These are phyloP conservation scores for Trypoxylon attenuatum DNA, from an alignment of 2,888 invertebrate species.

Conservation along the genomic window DNA sequence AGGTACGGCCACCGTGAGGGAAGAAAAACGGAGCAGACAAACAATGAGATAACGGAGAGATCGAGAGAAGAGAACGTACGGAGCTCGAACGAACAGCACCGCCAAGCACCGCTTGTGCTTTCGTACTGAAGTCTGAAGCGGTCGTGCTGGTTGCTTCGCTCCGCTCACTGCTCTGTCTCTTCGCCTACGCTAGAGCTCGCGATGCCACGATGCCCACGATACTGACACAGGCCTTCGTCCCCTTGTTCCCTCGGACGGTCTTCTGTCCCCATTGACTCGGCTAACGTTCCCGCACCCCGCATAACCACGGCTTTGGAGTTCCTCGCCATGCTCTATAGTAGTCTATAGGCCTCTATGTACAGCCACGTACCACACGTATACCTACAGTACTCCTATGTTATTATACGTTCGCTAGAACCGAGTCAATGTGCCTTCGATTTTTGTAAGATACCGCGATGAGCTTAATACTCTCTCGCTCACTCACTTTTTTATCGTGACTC, in stretches of 20 bases:
- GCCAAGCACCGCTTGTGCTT: slow-evolving; percentile 8
- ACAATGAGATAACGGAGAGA: neutral
- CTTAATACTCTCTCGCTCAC: too few species aligned
- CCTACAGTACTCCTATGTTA: too few species aligned
- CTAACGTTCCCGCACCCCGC: neutral
- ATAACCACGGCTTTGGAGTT: neutral
- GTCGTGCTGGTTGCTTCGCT: too few species aligned
- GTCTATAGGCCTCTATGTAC: too few species aligned
- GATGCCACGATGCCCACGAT: neutral
- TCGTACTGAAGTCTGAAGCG: slow-evolving; percentile 6
- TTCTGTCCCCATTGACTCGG: neutral
- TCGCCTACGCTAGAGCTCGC: slow-evolving; percentile 21
- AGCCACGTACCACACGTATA: too few species aligned
- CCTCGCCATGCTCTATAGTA: neutral
- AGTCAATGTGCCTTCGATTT: too few species aligned
- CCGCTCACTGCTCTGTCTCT: neutral
- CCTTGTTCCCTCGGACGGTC: slow-evolving; percentile 6
- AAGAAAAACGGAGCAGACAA: too few species aligned
- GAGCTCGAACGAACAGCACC: neutral
- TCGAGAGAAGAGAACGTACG: neutral
- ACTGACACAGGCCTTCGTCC: slow-evolving; percentile 21
- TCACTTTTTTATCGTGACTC: too few species aligned
- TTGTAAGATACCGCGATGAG: too few species aligned
- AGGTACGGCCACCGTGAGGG: too few species aligned
- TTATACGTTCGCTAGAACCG: too few species aligned